phyloP scores from a whole-genome alignment of 2,113 vertebrate genomes.

The Thamnophis sirtalis region DNA sequence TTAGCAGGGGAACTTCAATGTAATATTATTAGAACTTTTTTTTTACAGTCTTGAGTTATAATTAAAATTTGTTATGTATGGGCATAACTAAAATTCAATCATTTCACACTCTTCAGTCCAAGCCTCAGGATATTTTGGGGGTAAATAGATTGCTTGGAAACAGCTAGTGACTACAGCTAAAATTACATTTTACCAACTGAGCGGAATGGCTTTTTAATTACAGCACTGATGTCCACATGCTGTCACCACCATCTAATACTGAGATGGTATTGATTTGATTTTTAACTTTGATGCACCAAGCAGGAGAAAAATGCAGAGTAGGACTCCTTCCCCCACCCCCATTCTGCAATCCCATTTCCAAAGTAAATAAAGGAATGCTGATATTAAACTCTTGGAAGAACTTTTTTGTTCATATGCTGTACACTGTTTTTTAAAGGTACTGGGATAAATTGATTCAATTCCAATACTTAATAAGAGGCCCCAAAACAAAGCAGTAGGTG shows the following conservation, averaged over 20 bases:
- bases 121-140: constrained; percentile 73
- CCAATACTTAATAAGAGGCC: neutral
- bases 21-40: constrained; percentile 68
- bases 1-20: constrained; percentile 51
- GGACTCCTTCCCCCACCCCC: constrained; percentile 51
- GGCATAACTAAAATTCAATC: constrained; percentile 76
- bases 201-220: constrained; percentile 80
- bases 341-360: constrained; percentile 54
- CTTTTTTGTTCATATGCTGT: constrained; percentile 33
- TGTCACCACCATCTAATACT: constrained; percentile 71
- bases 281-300: constrained; percentile 70
- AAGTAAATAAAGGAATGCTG: constrained; percentile 51
- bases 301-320: constrained; percentile 56
- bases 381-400: constrained; percentile 38
- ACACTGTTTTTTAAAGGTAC: constrained; percentile 21
- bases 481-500: neutral
- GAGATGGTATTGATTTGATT: constrained; percentile 73
- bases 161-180: constrained; percentile 72
- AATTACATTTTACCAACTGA: constrained; percentile 77
- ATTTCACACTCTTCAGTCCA: constrained; percentile 71
- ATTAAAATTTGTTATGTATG: constrained; percentile 76
- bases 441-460: constrained; percentile 13
- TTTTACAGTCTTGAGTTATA: constrained; percentile 71
- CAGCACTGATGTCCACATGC: constrained; percentile 70
- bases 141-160: constrained; percentile 79